Evolutionary conservation across 2,888 invertebrate species (phyloP), one percentile per base, ranked within the genome.

Genomic region (Tolmerus cingulatus): DNA sequence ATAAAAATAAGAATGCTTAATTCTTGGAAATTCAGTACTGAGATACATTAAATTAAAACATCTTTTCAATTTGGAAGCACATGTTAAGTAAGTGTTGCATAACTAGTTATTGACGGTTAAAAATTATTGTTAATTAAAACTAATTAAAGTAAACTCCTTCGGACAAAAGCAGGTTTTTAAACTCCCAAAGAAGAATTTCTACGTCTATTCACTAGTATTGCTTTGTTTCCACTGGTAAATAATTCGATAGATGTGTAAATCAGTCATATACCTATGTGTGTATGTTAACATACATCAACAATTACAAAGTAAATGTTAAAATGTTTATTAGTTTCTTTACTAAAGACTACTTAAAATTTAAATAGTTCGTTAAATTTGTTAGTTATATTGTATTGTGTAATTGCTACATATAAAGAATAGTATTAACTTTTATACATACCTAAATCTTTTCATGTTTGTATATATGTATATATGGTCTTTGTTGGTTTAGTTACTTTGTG

Each of bases 251-350:
- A 14, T 43, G 8, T 37, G 78, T 78, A 78, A 78, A 78, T 78
- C 78, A 78, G 78, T 78, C 78, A 78, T 27, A 55, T 55, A n/a
- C n/a, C n/a, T n/a, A 55, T 55, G 55, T 55, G 19, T 55, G 55
- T 55, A n/a, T 19, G 8, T 55, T 2, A 19, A 55, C 55, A 55
- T 55, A 66, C 12, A 66, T 27, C 66, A 66, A 66, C 66, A 66
- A 66, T 66, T 66, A 66, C 27, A 66, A 66, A 66, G 27, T 66
- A 66, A 66, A 23, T 66, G 19, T 23, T 66, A 9, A 66, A 66
- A 66, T 27, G 27, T 23, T 66, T 66, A 57, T 19, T 19, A 19
- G 23, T 23, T 66, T 66, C 27, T 66, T 66, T 19, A 12, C 27
- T 66, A 66, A 27, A 66, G 14, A 23, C 8, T 66, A 19, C 19